A percentile compares a stretch with the other conserved stretches of the same genome.
Conservation (phyloP, 2,888 invertebrate species). For the Petrolisthes manimaculis region DNA sequence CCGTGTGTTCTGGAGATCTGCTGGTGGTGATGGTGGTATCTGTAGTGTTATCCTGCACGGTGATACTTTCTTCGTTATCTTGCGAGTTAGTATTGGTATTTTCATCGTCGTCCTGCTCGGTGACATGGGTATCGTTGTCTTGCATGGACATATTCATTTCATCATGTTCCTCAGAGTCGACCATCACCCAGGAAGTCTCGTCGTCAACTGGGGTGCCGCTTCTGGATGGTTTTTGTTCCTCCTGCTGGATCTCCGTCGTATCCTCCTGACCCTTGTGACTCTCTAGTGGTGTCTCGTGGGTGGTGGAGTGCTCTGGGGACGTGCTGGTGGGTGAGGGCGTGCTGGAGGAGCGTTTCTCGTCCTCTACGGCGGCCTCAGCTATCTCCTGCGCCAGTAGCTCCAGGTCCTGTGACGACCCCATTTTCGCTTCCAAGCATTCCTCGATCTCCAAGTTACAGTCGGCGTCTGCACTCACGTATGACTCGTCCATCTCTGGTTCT, state of each 20-base stretch:
- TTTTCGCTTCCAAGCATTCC: constrained; percentile 26
- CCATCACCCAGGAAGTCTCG: constrained; percentile 51
- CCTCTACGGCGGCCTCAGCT: constrained; percentile 51
- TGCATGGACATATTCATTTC: background rate
- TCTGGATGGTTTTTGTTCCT: constrained; percentile 7
- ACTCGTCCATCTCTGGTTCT: background rate
- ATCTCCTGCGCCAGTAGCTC: constrained; percentile 56
- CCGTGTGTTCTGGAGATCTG: constrained; percentile 15
- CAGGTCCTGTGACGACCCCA: constrained; percentile 48
- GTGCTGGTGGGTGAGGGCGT: constrained; percentile 37
- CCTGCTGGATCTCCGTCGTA: background rate
- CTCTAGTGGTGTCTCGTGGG: background rate
- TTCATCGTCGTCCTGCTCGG: no score
- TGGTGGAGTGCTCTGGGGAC: background rate
- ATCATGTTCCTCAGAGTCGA: constrained; percentile 29
- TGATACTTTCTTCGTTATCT: no score
- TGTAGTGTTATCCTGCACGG: no score
- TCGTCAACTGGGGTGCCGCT: constrained; percentile 44
- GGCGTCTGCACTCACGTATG: background rate
- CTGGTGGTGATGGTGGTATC: no score
- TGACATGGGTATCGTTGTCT: background rate
- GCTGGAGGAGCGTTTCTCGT: constrained; percentile 26
- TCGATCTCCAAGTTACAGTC: constrained; percentile 30
- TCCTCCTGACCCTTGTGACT: background rate
- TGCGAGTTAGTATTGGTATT: no score